Percentiles rank a stretch among this genome's conserved stretches.
Evolutionary conservation across 2,113 vertebrate genomes (phyloP).

Genomic region (Rhinoderma darwinii): DNA sequence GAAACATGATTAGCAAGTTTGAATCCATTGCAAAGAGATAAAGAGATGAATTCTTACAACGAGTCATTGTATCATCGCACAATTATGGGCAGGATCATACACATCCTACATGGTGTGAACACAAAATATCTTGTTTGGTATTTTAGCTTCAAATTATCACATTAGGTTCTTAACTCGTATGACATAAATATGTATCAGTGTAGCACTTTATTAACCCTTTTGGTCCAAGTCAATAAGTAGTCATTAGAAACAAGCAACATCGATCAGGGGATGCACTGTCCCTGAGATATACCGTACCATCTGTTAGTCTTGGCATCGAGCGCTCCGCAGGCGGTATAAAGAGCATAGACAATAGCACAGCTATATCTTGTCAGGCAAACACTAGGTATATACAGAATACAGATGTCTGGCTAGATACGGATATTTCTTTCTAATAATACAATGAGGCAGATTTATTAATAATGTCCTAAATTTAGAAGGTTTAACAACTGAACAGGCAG

Average conservation of each 20-base stretch:
- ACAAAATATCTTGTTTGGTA: constrained; percentile 11
- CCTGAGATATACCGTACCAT: not conserved
- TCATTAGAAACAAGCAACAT: not conserved
- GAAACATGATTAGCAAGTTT: constrained; percentile 57
- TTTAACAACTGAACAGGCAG: no score
- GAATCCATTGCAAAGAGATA: constrained; percentile 24
- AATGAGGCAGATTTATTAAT: not conserved
- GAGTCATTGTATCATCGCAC: constrained; percentile 51
- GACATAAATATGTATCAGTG: constrained; percentile 34
- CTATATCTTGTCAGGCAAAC: not conserved
- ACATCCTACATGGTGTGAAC: constrained; percentile 36
- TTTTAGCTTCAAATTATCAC: constrained; percentile 21
- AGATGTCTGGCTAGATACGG: not conserved
- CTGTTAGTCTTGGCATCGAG: constrained; percentile 3
- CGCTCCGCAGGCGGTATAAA: not conserved
- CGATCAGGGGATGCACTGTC: not conserved
- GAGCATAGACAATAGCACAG: not conserved
- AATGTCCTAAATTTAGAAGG: no score
- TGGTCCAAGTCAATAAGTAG: not conserved
- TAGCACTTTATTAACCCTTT: constrained; percentile 29
- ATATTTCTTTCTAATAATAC: not conserved
- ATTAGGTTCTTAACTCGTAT: not conserved
- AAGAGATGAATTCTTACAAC: constrained; percentile 26
- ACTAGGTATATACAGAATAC: not conserved
- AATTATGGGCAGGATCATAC: constrained; percentile 27